A percentile compares a stretch with the other conserved stretches of the same genome.
Conservation (phyloP, 2,888 invertebrate species). For the Hypena proboscidalis region DNA sequence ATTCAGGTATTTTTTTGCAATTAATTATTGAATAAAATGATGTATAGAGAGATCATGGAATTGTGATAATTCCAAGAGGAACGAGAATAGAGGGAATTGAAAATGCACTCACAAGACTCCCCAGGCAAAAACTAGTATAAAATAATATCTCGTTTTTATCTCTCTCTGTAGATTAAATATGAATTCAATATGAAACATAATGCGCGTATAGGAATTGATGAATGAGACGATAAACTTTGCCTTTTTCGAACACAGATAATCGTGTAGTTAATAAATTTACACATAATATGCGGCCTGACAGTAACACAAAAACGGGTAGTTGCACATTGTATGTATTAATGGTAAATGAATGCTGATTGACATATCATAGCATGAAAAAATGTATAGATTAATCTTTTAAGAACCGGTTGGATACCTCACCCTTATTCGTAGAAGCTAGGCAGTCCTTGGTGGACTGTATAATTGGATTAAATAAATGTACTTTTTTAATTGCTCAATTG, state of each 20-base stretch:
- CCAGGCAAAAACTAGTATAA: too few relatives aligned
- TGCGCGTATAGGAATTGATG: slow-evolving; percentile 25
- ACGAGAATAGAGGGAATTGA: too few relatives aligned
- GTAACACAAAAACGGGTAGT: slow-evolving; percentile 31
- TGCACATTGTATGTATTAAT: slow-evolving; percentile 31
- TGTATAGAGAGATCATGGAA: too few relatives aligned
- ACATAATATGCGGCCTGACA: slow-evolving; percentile 40
- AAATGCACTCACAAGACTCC: too few relatives aligned
- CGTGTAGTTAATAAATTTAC: slow-evolving; percentile 45
- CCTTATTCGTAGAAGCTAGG: slow-evolving; percentile 27
- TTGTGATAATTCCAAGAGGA: too few relatives aligned
- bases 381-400: slow-evolving; percentile 40
- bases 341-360: slow-evolving; percentile 45
- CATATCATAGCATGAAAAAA: slow-evolving; percentile 44
- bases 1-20: too few relatives aligned
- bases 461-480: slow-evolving; percentile 43
- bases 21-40: too few relatives aligned
- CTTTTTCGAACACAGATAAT: slow-evolving; percentile 37
- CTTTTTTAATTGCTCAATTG: slow-evolving; percentile 46
- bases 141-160: neutral
- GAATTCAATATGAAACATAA: slow-evolving; percentile 1
- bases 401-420: slow-evolving; percentile 32
- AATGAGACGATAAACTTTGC: slow-evolving; percentile 38
- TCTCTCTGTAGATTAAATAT: neutral
- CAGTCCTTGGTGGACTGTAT: slow-evolving; percentile 32